These are phyloP conservation scores for Antheraea pernyi DNA, from an alignment of 1,140 invertebrate genomes.

Conservation along the genomic window DNA sequence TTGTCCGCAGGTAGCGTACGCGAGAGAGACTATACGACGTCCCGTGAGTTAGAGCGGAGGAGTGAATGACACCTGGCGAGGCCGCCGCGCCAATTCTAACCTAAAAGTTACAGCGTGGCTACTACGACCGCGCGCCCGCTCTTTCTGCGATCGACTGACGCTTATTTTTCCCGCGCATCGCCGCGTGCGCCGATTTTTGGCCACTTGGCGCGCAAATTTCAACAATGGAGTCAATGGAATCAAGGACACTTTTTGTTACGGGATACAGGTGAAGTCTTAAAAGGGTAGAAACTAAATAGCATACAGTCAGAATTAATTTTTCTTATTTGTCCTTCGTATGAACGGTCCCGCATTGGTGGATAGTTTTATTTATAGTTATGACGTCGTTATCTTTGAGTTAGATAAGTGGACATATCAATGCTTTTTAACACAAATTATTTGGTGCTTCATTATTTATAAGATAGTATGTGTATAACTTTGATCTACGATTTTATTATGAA, in stretches of 20 bases:
- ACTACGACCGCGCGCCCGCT: constrained; percentile 62
- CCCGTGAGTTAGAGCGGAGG: constrained; percentile 52
- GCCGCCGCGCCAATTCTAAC: constrained; percentile 71
- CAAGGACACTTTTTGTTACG: constrained; percentile 74
- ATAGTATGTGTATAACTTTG: too few species aligned
- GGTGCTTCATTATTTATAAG: background rate
- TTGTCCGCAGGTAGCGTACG: constrained; percentile 54
- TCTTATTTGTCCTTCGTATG: constrained; percentile 8
- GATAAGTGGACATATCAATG: background rate
- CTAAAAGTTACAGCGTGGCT: constrained; percentile 51
- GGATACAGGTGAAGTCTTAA: constrained; percentile 65
- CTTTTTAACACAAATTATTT: background rate
- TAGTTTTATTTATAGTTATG: constrained; percentile 30
- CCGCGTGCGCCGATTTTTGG: constrained; percentile 64
- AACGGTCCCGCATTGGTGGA: constrained; percentile 2
- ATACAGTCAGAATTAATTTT: constrained; percentile 3
- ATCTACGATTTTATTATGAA: too few species aligned
- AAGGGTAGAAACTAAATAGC: constrained; percentile 41
- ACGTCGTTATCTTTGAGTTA: constrained; percentile 27
- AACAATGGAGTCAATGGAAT: constrained; percentile 62
- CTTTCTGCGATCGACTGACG: constrained; percentile 57
- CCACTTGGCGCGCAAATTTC: constrained; percentile 73
- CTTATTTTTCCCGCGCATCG: constrained; percentile 66
- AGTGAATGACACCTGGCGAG: constrained; percentile 62
- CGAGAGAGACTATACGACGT: constrained; percentile 35